Conservation (phyloP, 2,113 vertebrate species). For the Hydropotes inermis region DNA sequence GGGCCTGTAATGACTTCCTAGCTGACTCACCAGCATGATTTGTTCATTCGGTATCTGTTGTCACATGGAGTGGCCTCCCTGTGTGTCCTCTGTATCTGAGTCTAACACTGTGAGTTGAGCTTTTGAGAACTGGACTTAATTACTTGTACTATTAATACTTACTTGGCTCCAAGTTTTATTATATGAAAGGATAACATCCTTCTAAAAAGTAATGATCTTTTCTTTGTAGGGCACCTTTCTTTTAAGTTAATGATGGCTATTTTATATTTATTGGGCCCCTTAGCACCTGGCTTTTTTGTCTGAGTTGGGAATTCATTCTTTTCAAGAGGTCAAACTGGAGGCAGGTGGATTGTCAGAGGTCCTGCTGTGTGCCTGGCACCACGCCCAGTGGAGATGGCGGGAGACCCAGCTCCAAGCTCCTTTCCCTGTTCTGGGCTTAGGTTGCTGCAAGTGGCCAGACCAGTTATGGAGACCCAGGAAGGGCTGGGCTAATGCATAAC, state of each 20-base stretch:
- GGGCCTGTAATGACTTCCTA: not conserved
- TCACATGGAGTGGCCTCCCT: not conserved
- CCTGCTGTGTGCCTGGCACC: not conserved
- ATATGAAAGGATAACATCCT: conserved; percentile 42
- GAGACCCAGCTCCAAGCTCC: not conserved
- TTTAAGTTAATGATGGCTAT: conserved; percentile 63
- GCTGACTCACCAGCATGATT: not conserved
- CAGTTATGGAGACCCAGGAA: not conserved
- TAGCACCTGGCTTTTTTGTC: conserved; percentile 7
- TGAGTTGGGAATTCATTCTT: conserved; percentile 42
- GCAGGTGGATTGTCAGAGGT: not conserved
- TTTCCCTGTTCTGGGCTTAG: not conserved
- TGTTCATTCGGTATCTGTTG: not conserved
- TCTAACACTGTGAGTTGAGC: not conserved
- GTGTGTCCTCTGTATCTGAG: not conserved
- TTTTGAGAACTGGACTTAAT: conserved; percentile 44
- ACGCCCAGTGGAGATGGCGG: not conserved
- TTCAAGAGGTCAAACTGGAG: conserved; percentile 39
- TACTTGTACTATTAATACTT: conserved; percentile 25
- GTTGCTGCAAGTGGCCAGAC: conserved; percentile 14
- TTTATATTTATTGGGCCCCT: conserved; percentile 47
- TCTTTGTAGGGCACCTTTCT: conserved; percentile 55
- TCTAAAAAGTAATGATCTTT: conserved; percentile 46
- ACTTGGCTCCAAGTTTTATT: conserved; percentile 56
- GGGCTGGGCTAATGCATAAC: not conserved